A percentile compares a stretch with the other conserved stretches of the same genome.
Evolutionary conservation across 2,888 invertebrate species (phyloP).

Genomic region (Halictus quadricinctus): DNA sequence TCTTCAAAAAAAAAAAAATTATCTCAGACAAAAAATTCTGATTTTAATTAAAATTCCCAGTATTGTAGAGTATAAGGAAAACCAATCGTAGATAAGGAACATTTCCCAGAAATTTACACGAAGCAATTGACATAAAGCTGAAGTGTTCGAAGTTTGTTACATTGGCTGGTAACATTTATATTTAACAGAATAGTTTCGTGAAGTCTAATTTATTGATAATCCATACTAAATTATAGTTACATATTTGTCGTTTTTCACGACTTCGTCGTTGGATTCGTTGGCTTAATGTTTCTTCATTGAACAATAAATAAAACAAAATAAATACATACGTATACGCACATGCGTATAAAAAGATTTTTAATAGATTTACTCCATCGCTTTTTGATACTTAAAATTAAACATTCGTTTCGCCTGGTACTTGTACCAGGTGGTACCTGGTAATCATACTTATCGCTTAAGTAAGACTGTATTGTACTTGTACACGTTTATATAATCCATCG

Average conservation of each 20-base stretch:
- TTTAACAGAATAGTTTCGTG: background rate
- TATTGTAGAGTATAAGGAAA: background rate
- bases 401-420: no score
- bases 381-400: no score
- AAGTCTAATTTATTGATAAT: background rate
- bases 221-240: background rate
- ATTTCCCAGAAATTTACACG: background rate
- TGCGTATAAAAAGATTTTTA: background rate
- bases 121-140: background rate
- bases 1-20: background rate
- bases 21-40: background rate
- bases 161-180: background rate
- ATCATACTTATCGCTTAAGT: no score
- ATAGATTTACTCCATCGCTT: background rate
- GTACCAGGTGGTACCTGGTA: no score
- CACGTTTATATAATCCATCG: background rate
- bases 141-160: no score
- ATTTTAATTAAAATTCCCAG: background rate
- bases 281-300: background rate
- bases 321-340: background rate
- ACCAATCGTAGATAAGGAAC: background rate
- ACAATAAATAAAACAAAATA: background rate
- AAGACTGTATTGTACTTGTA: background rate
- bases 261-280: background rate
- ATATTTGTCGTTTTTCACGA: background rate